These are phyloP conservation scores for Drosophila vallismaia DNA, from an alignment of 2,888 invertebrate genomes.

Conservation along the genomic window DNA sequence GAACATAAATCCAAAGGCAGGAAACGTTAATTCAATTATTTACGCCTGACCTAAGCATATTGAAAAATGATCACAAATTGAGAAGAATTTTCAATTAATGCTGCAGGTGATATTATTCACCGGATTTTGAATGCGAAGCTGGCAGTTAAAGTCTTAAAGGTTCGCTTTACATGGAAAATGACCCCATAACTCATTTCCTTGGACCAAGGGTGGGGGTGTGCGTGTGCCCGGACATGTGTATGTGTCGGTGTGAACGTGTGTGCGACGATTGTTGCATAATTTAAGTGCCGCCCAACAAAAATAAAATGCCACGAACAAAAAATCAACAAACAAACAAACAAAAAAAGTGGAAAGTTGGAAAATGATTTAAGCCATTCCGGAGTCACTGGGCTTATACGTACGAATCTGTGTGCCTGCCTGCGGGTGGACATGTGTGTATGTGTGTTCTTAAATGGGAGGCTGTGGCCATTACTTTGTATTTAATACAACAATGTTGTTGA, in stretches of 20 bases:
- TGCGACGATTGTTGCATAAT: conserved; percentile 44
- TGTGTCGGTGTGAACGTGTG: conserved; percentile 11
- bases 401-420: conserved; percentile 3
- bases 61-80: conserved; percentile 6
- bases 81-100: conserved; percentile 39
- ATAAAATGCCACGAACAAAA: background rate
- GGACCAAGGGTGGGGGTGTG: background rate
- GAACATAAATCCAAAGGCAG: background rate
- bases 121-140: conserved; percentile 10
- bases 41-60: background rate
- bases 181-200: conserved; percentile 18
- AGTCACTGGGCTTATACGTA: conserved; percentile 16
- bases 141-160: conserved; percentile 10
- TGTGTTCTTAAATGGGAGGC: conserved; percentile 9
- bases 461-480: conserved; percentile 55
- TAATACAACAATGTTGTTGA: conserved; percentile 67
- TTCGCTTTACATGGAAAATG: conserved; percentile 1
- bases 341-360: conserved; percentile 25
- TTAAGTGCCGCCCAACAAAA: conserved; percentile 38
- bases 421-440: background rate
- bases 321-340: background rate
- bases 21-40: conserved; percentile 4
- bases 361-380: conserved; percentile 50
- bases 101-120: conserved; percentile 31
- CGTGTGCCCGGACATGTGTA: background rate